Evolutionary conservation across 2,888 invertebrate genomes (phyloP), one percentile per base, ranked within the genome.

Genomic region (Aleiodes leptofemur): DNA sequence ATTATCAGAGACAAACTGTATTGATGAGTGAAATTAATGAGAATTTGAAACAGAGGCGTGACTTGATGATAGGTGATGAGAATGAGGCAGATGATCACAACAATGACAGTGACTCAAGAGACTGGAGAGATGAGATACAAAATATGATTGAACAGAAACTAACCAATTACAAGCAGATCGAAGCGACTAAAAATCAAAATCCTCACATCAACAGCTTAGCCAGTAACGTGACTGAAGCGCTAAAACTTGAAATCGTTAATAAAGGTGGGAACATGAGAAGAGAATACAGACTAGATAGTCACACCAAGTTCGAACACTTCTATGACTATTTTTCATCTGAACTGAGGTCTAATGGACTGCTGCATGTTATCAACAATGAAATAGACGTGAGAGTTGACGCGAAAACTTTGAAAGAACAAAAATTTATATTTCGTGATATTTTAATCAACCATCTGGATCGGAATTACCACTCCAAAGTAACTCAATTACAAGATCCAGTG

Each of bases 401-500:
- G n/a, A 13, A 56, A 23, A 56, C 56, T 13, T 76, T 73, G 73
- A 78, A 78, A 34, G 78, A 78, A 68, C 77, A 79, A 34, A 72
- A 51, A 34, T 78, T 70, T 23, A 79, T 76, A 68, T 79, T 82
- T 48, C 61, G 80, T 59, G 82, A 81, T 29, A 81, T 82, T 64
- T 59, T 82, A 38, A 78, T 81, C 11, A 82, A 82, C 50, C 71
- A 72, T 43, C 43, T 81, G 51, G 80, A 82, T 76, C 59, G 77
- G 51, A 43, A 72, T 53, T 80, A 80, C 72, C 73, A 79, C 71
- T 74, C 78, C 8, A 78, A 76, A 74, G 73, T 82, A n/a, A 48
- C 77, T 61, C 55, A 66, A 5, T 73, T 82, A 14, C 73, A 77
- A 66, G 77, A 80, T 76, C 77, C 80, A 34, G 23, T 72, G 13